Evolutionary conservation across 2,888 invertebrate species (phyloP).

Genomic region (Heliconius cydno): DNA sequence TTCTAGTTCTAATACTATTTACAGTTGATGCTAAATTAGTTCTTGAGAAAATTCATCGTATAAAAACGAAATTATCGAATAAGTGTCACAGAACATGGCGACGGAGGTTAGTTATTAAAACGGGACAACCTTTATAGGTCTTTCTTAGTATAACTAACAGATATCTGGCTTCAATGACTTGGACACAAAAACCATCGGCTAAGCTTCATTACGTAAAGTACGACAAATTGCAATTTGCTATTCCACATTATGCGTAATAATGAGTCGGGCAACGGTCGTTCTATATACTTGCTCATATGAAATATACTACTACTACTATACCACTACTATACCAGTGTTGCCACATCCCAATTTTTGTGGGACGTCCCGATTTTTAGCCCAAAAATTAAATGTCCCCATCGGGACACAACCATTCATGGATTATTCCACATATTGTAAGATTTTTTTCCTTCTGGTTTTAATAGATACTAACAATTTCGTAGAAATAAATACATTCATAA

Average conservation of each 20-base stretch:
- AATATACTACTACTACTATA: too few relatives aligned
- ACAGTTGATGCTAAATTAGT: constrained; percentile 39
- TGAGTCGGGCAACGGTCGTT: not conserved
- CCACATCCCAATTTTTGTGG: too few relatives aligned
- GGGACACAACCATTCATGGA: too few relatives aligned
- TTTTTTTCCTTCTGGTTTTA: too few relatives aligned
- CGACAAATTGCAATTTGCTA: constrained; percentile 25
- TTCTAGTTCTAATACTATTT: constrained; percentile 35
- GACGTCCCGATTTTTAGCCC: too few relatives aligned
- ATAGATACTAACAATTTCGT: too few relatives aligned
- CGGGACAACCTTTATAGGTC: constrained; percentile 68
- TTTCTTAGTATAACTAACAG: constrained; percentile 56
- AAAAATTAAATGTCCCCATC: too few relatives aligned
- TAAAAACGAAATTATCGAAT: constrained; percentile 41
- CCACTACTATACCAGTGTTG: too few relatives aligned
- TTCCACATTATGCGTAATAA: constrained; percentile 23
- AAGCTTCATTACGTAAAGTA: constrained; percentile 35
- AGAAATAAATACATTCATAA: too few relatives aligned
- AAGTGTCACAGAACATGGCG: constrained; percentile 57
- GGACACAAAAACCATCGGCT: constrained; percentile 43
- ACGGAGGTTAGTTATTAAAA: constrained; percentile 55
- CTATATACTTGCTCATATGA: not conserved
- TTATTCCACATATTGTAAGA: too few relatives aligned
- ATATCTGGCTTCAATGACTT: constrained; percentile 42
- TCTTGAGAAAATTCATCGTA: constrained; percentile 13